Evolutionary conservation across 2,797 vertebrate species (phyloP), one percentile per base, ranked within the genome.

Genomic region (Sebastes reedi): DNA sequence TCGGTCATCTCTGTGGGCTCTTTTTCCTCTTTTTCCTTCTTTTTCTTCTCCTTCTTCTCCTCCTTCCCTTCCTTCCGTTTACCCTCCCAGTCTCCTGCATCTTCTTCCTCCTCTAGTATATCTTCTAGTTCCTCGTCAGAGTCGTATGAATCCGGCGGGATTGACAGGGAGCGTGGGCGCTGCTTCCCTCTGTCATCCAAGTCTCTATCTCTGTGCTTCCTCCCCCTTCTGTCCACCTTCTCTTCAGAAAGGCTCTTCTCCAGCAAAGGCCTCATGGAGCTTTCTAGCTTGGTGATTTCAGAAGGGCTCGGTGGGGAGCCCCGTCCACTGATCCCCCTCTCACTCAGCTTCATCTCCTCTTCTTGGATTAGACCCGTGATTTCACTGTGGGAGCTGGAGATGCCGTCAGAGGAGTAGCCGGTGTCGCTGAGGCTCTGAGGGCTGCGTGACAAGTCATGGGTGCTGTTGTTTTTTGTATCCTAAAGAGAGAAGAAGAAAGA

Each of bases 391-490:
- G 99, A 99, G 92, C 98, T 99, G 71, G 99, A 99, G 92, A 99
- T 96, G 55, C 99, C 99, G 0, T 99, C 99, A 0, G 98, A 99
- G 65, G 98, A 99, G 87, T 99, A 99, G 67, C 99, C 99, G 0
- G 99, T 99, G 92, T 99, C 99, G 1, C 99, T 99, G 84, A 99
- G 96, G 93, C 98, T 99, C 92, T 99, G 99, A 54, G 99, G 98
- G 81, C 99, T 99, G 84, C 98, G 97, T 68, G 98, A 99, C 87
- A 97, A 94, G 87, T 99, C 98, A 0, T 98, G 96, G 89, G 95
- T 95, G 88, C 97, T 98, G 96, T 94, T 96, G 91, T 97, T 96
- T 96, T 99, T 99, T 91, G 94, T 96, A 69, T 95, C 94, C 22
- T 99, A 96, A 94, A 84, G 66, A 68, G 89, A 11, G 25, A 66